Percentiles rank a stretch among this genome's conserved stretches.
phyloP scores from a whole-genome alignment of 2,888 invertebrate genomes.

The Andrena praecox region DNA sequence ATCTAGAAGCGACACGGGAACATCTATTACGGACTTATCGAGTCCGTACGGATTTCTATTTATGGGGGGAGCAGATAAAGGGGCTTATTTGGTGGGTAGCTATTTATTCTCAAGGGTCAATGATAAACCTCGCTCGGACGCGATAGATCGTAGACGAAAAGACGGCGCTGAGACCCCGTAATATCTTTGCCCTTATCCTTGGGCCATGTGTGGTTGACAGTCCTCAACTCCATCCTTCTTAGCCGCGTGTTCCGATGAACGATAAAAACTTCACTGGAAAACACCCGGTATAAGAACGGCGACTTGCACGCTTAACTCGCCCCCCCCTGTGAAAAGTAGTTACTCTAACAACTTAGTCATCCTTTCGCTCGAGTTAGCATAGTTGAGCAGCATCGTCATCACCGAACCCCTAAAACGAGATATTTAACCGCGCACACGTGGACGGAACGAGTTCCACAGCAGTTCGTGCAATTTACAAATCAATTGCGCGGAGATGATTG shows the following conservation, averaged over 20 bases:
- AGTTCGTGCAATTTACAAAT: slow-evolving; percentile 27
- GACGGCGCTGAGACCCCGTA: neutral
- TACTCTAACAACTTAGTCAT: slow-evolving; percentile 50
- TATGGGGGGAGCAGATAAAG: slow-evolving; percentile 63
- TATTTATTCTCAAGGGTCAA: slow-evolving; percentile 74
- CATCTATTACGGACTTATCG: slow-evolving; percentile 63
- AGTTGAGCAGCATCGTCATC: neutral
- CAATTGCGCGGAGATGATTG: slow-evolving; percentile 27
- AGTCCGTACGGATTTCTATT: slow-evolving; percentile 67
- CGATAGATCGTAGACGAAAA: slow-evolving; percentile 34
- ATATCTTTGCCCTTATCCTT: slow-evolving; percentile 10
- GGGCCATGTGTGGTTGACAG: neutral
- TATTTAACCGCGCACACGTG: slow-evolving; percentile 26
- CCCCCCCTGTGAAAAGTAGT: slow-evolving; percentile 28
- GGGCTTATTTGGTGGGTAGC: slow-evolving; percentile 67
- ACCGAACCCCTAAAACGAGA: slow-evolving; percentile 18
- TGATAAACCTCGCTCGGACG: slow-evolving; percentile 64
- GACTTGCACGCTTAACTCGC: slow-evolving; percentile 6
- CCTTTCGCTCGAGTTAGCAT: slow-evolving; percentile 15
- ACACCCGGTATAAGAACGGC: neutral
- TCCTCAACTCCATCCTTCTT: neutral
- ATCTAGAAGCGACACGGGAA: slow-evolving; percentile 14
- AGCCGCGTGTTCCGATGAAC: neutral
- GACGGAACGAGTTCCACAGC: neutral
- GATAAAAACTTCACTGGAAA: neutral